A percentile compares a stretch with the other conserved stretches of the same genome.
Evolutionary conservation across 2,888 invertebrate genomes (phyloP).

Genomic region (Synanthedon andrenaeformis): DNA sequence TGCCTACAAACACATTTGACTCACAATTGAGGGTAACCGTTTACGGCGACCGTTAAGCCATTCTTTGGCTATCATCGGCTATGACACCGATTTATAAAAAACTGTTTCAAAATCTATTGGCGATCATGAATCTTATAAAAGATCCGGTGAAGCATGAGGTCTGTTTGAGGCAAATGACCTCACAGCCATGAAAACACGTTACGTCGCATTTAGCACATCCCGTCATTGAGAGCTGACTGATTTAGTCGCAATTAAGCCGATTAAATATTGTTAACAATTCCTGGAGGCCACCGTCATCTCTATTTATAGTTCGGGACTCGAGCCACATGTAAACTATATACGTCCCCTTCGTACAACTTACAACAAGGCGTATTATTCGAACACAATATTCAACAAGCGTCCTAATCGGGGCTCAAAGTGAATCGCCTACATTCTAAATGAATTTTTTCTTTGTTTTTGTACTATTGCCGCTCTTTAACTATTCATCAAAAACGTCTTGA

Average conservation of each 20-base stretch:
- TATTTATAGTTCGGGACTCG: constrained; percentile 15
- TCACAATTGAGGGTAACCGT: too few species aligned
- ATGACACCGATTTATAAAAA: too few species aligned
- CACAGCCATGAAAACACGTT: neutral
- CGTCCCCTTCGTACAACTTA: neutral
- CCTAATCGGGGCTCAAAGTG: neutral
- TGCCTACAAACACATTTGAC: too few species aligned
- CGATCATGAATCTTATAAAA: too few species aligned
- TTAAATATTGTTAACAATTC: constrained; percentile 14
- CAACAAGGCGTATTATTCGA: neutral
- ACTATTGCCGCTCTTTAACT: neutral
- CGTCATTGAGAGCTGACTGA: constrained; percentile 8
- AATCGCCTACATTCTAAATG: neutral
- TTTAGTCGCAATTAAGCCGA: constrained; percentile 15
- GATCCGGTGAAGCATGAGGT: too few species aligned
- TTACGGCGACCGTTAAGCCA: too few species aligned
- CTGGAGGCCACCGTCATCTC: constrained; percentile 14
- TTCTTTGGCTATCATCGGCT: too few species aligned
- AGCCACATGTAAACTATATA: constrained; percentile 6
- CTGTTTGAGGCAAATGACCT: neutral
- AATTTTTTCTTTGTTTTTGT: constrained; percentile 1
- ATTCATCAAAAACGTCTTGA: neutral
- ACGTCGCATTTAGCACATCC: neutral
- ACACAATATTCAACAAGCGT: neutral
- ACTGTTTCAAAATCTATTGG: too few species aligned